Conservation (phyloP, 2,113 vertebrate species). For the Vombatus ursinus region DNA sequence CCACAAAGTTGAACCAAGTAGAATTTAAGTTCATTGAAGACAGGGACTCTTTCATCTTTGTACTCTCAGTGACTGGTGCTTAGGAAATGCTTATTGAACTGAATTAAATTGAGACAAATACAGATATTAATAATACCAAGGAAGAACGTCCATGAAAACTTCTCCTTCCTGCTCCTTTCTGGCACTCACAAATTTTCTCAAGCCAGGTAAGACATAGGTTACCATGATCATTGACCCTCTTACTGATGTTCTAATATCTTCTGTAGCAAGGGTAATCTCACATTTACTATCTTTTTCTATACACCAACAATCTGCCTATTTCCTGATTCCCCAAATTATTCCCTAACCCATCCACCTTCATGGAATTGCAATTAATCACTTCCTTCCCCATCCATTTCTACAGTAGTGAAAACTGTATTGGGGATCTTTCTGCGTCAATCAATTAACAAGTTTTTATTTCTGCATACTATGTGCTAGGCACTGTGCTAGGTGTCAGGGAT, state of each 20-base stretch:
- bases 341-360: background rate
- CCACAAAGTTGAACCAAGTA: background rate
- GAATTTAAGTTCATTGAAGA: background rate
- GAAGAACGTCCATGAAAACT: background rate
- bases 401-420: background rate
- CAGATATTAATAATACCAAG: background rate
- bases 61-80: background rate
- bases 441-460: background rate
- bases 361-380: background rate
- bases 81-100: background rate
- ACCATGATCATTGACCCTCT: background rate
- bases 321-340: background rate
- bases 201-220: background rate
- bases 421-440: background rate
- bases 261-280: background rate
- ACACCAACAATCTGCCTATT: background rate
- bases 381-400: background rate
- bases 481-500: background rate
- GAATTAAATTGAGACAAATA: background rate
- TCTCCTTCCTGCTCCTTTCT: background rate
- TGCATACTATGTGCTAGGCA: background rate
- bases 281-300: background rate
- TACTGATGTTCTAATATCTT: background rate
- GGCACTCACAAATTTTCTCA: background rate
- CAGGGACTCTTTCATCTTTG: background rate